Percentiles rank a stretch among this genome's conserved stretches.
These are phyloP conservation scores for Uloborus plumipes DNA, from an alignment of 2,888 invertebrate genomes.

Conservation along the genomic window DNA sequence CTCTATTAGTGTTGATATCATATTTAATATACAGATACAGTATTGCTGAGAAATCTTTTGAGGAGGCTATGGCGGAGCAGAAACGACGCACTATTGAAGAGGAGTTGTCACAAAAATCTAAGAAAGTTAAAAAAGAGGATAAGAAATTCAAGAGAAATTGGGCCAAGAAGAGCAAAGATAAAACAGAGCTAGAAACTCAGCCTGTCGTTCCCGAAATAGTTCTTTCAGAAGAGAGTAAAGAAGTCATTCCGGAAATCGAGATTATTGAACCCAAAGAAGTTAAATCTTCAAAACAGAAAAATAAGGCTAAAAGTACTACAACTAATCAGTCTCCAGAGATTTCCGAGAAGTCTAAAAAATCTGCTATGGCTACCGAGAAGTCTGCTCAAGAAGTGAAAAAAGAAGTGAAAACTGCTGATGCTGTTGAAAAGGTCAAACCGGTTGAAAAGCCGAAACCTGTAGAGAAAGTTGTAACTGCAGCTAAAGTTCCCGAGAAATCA, in stretches of 20 bases:
- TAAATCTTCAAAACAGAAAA: constrained; percentile 69
- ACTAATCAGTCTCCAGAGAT: background rate
- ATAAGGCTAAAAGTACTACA: constrained; percentile 67
- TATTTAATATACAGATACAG: constrained; percentile 80
- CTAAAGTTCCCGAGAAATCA: constrained; percentile 73
- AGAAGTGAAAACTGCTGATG: background rate
- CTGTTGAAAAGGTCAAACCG: constrained; percentile 75
- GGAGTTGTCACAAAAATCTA: constrained; percentile 65
- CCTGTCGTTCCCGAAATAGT: background rate
- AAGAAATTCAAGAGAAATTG: constrained; percentile 76
- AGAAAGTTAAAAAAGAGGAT: constrained; percentile 73
- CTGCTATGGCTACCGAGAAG: constrained; percentile 10
- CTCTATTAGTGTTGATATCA: constrained; percentile 79
- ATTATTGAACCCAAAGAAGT: constrained; percentile 72
- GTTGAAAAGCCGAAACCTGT: constrained; percentile 37
- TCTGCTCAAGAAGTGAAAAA: constrained; percentile 33
- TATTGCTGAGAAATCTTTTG: constrained; percentile 85
- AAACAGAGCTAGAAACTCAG: constrained; percentile 68
- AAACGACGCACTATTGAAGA: constrained; percentile 73
- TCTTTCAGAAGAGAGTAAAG: constrained; percentile 46
- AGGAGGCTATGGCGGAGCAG: constrained; percentile 80
- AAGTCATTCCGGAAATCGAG: constrained; percentile 72
- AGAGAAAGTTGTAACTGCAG: constrained; percentile 72
- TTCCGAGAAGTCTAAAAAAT: constrained; percentile 18
- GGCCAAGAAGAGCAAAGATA: constrained; percentile 71